Evolutionary conservation across 2,888 invertebrate genomes (phyloP).

Genomic region (Strigamia transsilvanica): DNA sequence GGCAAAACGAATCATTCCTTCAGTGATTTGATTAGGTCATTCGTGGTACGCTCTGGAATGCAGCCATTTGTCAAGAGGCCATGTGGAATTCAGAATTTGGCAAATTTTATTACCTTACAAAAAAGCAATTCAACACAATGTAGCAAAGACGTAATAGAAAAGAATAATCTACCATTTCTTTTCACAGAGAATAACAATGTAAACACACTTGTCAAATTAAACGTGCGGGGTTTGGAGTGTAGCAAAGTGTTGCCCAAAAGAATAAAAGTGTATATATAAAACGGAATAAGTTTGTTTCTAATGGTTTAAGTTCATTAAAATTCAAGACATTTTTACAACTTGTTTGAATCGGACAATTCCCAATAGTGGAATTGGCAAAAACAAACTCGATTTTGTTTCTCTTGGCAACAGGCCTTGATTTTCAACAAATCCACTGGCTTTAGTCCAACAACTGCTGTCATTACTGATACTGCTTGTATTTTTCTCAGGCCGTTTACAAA

Average conservation of each 20-base stretch:
- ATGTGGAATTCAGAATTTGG: slow-evolving; percentile 26
- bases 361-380: slow-evolving; percentile 30
- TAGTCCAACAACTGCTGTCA: slow-evolving; percentile 26
- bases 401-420: slow-evolving; percentile 21
- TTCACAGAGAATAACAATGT: background rate
- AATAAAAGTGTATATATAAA: background rate
- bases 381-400: slow-evolving; percentile 30
- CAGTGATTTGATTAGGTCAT: slow-evolving; percentile 26
- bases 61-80: slow-evolving; percentile 30
- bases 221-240: too few species aligned
- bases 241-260: too few species aligned
- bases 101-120: slow-evolving; percentile 19
- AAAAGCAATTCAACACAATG: slow-evolving; percentile 8
- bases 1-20: slow-evolving; percentile 30
- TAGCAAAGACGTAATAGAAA: background rate
- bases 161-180: background rate
- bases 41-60: slow-evolving; percentile 21
- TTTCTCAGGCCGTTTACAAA: slow-evolving; percentile 25
- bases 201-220: too few species aligned
- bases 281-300: background rate
- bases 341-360: slow-evolving; percentile 30
- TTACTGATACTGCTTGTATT: slow-evolving; percentile 30
- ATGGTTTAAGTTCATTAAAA: background rate
- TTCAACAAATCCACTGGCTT: slow-evolving; percentile 21
- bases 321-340: slow-evolving; percentile 29